These are phyloP conservation scores for Athalia circularis DNA, from an alignment of 2,888 invertebrate species.

Conservation along the genomic window DNA sequence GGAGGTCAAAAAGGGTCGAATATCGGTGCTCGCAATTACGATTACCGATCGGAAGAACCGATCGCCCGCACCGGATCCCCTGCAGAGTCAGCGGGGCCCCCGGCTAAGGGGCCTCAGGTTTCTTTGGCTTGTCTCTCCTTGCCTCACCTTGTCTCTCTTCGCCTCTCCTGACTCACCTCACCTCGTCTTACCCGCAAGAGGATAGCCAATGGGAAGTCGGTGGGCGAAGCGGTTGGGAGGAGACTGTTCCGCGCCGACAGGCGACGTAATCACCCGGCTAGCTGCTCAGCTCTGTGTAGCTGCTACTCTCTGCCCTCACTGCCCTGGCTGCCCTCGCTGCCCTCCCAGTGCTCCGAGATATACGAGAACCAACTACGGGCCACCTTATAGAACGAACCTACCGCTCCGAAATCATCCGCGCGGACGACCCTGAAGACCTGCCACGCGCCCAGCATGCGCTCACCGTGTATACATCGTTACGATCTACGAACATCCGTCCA, in stretches of 20 bases:
- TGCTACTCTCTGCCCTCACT: conserved; percentile 53
- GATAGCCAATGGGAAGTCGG: conserved; percentile 66
- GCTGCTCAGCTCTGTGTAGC: conserved; percentile 61
- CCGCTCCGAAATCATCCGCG: conserved; percentile 39
- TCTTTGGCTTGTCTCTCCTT: conserved; percentile 35
- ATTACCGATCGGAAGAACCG: not conserved
- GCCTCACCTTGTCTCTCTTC: conserved; percentile 37
- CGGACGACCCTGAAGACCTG: conserved; percentile 51
- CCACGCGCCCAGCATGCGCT: conserved; percentile 46
- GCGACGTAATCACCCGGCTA: conserved; percentile 72
- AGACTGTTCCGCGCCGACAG: conserved; percentile 73
- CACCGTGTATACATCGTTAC: not conserved
- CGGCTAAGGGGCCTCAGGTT: conserved; percentile 26
- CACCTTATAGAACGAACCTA: conserved; percentile 40
- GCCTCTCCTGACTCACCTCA: not conserved
- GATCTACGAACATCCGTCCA: not conserved
- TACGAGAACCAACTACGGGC: conserved; percentile 49
- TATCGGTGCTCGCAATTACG: too few relatives aligned
- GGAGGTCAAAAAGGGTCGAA: too few relatives aligned
- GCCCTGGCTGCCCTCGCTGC: conserved; percentile 49
- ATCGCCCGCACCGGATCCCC: not conserved
- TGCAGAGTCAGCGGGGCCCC: not conserved
- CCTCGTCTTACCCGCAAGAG: conserved; percentile 52
- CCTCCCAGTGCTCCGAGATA: conserved; percentile 45
- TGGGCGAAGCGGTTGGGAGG: conserved; percentile 72